Evolutionary conservation across 2,113 vertebrate species (phyloP), one percentile per base, ranked within the genome.

Genomic region (Mirza zaza): DNA sequence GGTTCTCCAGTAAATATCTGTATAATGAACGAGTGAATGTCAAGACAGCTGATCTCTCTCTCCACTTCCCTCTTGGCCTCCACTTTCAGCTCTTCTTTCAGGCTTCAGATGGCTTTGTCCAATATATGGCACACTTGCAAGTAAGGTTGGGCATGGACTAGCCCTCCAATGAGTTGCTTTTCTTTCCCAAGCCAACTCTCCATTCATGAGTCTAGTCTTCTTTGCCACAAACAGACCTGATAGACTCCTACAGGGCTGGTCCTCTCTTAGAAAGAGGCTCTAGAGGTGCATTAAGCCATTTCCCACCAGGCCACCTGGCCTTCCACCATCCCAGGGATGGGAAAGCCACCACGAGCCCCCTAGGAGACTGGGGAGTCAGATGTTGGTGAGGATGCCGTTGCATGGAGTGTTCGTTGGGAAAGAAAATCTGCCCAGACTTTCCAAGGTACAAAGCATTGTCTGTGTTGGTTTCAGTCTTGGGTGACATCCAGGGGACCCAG

Each of bases 401-500:
- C 84, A 52, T 2, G 2, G 63, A 68, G 12, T 50, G 20, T 65
- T n/a, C 32, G 20, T 65, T 55, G 4, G 77, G 17, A 59, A 8
- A 68, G 86, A 95, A 97, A 94, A 61, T 75, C 77, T 90, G 29
- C 59, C 71, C 48, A 42, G 65, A 48, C 80, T 87, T 77, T 52
- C 32, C 65, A 87, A 85, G 93, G 83, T 32, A 77, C 81, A 96
- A 91, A 97, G 96, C 87, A 91, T 85, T 96, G 67, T 80, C 80
- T 95, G 63, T 97, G 90, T 92, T 95, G 55, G 61, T 97, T 98
- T 98, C 92, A 95, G 95, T 79, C 96, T 97, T 97, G 91, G 95
- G 97, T 96, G 94, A 95, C 82, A 96, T 96, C 96, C 96, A 98
- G 73, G 71, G 93, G 91, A 94, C 92, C 96, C 67, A 91, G 84